Base-by-base conservation (phyloP, 2,113 vertebrate species). In the Plectropomus leopardus region DNA sequence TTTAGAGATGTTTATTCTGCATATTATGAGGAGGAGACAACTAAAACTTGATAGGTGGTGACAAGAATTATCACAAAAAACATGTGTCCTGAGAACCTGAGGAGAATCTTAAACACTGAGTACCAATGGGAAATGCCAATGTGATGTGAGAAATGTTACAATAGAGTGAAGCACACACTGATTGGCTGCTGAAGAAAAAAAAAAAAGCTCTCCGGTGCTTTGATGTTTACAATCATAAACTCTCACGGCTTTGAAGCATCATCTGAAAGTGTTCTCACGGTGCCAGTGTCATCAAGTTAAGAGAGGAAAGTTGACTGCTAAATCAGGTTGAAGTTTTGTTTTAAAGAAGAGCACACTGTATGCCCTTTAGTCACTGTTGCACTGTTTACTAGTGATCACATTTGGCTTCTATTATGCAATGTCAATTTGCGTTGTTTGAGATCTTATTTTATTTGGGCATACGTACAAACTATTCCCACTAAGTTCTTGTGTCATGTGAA, bases 171-270 rank as follows among this genome's bases (percentile, higher is more conserved):
- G 51, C 71, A 82, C 68, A 81, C 77, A 55, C 51, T 72, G n/a
- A 19, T 57, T 57, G 48, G 76, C 75, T 82, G 69, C 45, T 75
- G 40, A 81, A 6, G 16, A 51, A 86, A 72, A 57, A 85, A 57
- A 85, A 89, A 88, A 86, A 74, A 86, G 0, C 72, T 75, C 66
- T 69, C 17, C 14, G 21, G 42, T 78, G 69, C 76, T 88, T 85
- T 88, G 83, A 88, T 89, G 73, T 89, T 88, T 88, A 48, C 19
- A 7, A 82, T 89, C 78, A 58, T 48, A 57, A 80, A 80, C 50
- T 57, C 40, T 71, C 53, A 42, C 14, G 50, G 63, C 58, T 85
- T 88, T 88, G 82, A 88, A 83, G 72, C 24, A 0, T 74, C 9
- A 74, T 74, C 16, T 60, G 13, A 65, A 50, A 36, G 40, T 28